Evolutionary conservation across 2,113 vertebrate species (phyloP), one percentile per base, ranked within the genome.

Genomic region (Lepidothrix coronata): DNA sequence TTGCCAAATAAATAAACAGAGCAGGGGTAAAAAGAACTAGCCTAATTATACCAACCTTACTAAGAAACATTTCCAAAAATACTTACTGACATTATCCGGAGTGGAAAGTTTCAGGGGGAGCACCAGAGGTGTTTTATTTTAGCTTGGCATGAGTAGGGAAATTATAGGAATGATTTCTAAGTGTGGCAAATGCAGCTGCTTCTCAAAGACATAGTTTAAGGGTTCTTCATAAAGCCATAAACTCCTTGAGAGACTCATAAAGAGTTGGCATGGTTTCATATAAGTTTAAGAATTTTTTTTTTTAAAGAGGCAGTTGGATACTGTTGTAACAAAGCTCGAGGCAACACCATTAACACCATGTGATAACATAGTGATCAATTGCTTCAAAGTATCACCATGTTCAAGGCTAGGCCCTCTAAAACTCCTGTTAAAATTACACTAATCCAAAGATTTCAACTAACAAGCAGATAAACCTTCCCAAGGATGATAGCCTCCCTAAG

Each of bases 81-180:
- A 95, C 44, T 66, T 41, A 81, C 35, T 83, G 73, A 62, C 89
- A 94, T 96, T 96, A 95, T 91, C 88, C 37, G 6, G 91, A 96
- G 84, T 83, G 78, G 93, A 97, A 97, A 97, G 62, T 62, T 96
- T 93, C 72, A 93, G 94, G 95, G 94, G 24, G 85, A 96, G 41
- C 12, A 52, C 49, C 59, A 93, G 87, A 93, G 97, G 79, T 76
- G 95, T 96, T 97, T 97, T 89, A 90, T 96, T 94, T 94, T 93
- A 97, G 91, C 31, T 96, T 97, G 95, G 92, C 92, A 95, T 70
- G 77, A 71, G 46, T 22, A 76, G n/a, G 18, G 49, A 90, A 93
- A 78, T 89, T 76, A 94, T 41, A 90, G 85, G 37, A 91, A 94
- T 43, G 33, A 92, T 91, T 97, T 91, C 59, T 97, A 89, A 96